phyloP scores from a whole-genome alignment of 2,797 vertebrate genomes.

The Pipistrellus kuhlii region DNA sequence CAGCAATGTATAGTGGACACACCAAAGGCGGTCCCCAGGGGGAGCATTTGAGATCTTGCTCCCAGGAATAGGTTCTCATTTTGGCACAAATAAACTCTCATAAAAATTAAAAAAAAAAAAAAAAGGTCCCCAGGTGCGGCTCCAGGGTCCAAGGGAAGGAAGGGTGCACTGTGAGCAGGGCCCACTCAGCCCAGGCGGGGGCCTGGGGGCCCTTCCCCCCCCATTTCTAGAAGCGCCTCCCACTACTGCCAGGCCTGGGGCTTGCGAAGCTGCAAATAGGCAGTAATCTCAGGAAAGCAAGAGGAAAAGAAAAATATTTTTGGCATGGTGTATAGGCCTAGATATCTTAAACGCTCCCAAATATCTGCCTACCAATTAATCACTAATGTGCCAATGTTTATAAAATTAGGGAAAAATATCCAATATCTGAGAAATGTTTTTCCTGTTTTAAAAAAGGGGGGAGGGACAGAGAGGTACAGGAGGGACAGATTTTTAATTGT shows the following conservation, averaged over 20 bases:
- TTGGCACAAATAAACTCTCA: no score
- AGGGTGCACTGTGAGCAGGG: neutral
- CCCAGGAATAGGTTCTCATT: neutral
- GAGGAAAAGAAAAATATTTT: neutral
- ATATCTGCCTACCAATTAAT: neutral
- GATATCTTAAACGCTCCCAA: accelerated
- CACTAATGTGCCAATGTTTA: neutral
- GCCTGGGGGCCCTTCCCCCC: neutral
- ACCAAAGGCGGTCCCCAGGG: neutral
- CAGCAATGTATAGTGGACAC: neutral
- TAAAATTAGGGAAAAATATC: neutral
- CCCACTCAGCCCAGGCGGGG: neutral
- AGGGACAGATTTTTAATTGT: neutral
- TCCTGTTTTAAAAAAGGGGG: neutral
- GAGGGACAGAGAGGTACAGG: neutral
- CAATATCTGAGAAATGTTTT: neutral
- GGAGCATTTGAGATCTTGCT: neutral
- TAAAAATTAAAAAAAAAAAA: no score
- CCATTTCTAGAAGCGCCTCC: neutral
- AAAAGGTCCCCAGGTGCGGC: neutral
- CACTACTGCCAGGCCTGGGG: neutral
- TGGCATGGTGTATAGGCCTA: accelerated
- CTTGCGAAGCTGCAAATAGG: neutral
- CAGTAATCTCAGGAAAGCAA: neutral
- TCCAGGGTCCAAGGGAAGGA: neutral